Evolutionary conservation across 2,797 vertebrate genomes (phyloP), one percentile per base, ranked within the genome.

Genomic region (Smutsia gigantea): DNA sequence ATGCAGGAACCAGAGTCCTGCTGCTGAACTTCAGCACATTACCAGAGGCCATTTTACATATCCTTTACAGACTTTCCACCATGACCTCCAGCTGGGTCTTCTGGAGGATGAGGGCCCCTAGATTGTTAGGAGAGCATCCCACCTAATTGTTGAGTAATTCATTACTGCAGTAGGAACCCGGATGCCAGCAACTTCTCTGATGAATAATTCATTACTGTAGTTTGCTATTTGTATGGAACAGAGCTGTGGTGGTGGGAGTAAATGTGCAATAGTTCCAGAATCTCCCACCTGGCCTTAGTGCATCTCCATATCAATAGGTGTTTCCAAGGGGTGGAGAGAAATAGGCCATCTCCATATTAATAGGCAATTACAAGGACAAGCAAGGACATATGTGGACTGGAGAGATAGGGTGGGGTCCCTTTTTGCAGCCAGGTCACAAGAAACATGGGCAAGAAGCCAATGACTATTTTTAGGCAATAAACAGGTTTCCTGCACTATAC

Each of bases 111-210:
- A 78, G 75, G 83, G 34, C 1, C 4, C 19, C 29, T 23, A 4
- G 46, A 51, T 11, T 42, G 6, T 71, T 37, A 71, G 25, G 37
- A 71, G 23, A 25, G 12, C 27, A 75, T 49, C 66, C 61, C 18
- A 49, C 42, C 31, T 63, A 69, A 81, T 5, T 55, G 2, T 2
- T 72, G n/a, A 18, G 51, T 59, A 64, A 93, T 69, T 46, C 10
- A 27, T 81, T 81, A 66, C 53, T 87, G 17, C 31, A 78, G 34
- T 42, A 81, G 61, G 81, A 96, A 89, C 5, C 37, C 23, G 42
- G 11, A 87, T 84, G 39, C 8, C 87, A 61, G 59, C 57, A 95
- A 79, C 3, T 72, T 93, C 42, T 66, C 15, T 94, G 69, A 95
- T 96, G 78, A 93, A 89, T 53, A 49, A 82, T 63, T 87, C 19